Conservation (phyloP, 2,113 vertebrate species). For the Hemicordylus capensis region DNA sequence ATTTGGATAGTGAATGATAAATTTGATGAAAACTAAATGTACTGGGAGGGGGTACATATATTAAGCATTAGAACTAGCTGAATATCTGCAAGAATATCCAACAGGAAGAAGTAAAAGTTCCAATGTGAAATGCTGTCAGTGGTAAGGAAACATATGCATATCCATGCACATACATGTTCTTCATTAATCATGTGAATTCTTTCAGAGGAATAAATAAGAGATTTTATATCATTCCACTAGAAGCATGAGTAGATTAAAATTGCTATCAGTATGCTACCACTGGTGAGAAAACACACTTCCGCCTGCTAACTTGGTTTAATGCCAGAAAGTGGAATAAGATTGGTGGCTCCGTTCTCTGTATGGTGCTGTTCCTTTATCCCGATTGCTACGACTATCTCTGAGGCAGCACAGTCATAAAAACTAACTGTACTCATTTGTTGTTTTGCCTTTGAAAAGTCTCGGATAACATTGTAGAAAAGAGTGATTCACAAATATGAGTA, state of each 20-base stretch:
- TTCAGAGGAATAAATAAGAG: neutral
- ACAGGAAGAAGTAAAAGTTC: neutral
- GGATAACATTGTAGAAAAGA: neutral
- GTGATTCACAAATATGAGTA: neutral
- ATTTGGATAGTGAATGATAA: neutral
- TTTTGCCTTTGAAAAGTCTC: neutral
- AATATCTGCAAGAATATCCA: neutral
- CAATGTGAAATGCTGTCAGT: neutral
- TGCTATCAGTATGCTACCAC: neutral
- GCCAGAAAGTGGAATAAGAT: neutral
- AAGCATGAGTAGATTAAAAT: neutral
- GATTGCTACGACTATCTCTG: too few species aligned
- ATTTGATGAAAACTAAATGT: neutral
- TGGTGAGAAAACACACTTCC: too few species aligned
- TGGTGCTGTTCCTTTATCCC: neutral
- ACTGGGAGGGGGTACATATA: neutral
- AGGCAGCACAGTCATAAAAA: neutral
- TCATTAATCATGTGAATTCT: neutral
- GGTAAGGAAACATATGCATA: neutral
- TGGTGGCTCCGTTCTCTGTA: too few species aligned
- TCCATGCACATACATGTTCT: too few species aligned
- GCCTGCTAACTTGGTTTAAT: neutral
- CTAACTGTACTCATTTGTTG: neutral
- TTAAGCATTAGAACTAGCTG: neutral
- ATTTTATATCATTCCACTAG: neutral